These are phyloP conservation scores for Perognathus longimembris DNA, from an alignment of 2,113 vertebrate genomes.

Conservation along the genomic window DNA sequence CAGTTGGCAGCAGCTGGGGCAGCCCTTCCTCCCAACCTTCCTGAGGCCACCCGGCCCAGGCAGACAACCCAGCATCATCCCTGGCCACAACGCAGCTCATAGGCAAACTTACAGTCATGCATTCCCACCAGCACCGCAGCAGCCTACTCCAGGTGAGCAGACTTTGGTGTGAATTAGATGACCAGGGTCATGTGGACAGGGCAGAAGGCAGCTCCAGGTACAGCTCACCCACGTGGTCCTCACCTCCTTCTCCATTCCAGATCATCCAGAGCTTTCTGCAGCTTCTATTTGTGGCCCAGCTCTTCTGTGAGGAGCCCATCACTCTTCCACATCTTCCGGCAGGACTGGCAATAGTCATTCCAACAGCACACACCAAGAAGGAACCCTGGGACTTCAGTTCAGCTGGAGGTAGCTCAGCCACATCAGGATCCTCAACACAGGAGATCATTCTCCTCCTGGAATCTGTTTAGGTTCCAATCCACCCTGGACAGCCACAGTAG, in stretches of 20 bases:
- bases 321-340: constrained; percentile 94
- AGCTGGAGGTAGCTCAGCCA: no score
- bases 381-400: neutral
- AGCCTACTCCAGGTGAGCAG: no score
- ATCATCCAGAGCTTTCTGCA: constrained; percentile 90
- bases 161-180: neutral
- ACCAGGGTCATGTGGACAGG: neutral
- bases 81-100: accelerated
- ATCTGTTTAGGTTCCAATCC: constrained; percentile 92
- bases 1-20: no score
- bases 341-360: neutral
- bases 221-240: neutral
- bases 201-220: neutral
- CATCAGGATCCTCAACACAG: constrained; percentile 94
- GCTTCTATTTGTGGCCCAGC: constrained; percentile 92
- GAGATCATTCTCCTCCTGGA: constrained; percentile 93
- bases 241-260: constrained; percentile 97
- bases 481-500: no score
- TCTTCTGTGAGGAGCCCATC: constrained; percentile 94
- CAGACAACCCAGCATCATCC: no score
- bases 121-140: no score
- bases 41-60: neutral
- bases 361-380: neutral
- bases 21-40: neutral
- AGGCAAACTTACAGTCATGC: accelerated